Conservation (phyloP, 2,113 vertebrate genomes). For the Hemicordylus capensis region DNA sequence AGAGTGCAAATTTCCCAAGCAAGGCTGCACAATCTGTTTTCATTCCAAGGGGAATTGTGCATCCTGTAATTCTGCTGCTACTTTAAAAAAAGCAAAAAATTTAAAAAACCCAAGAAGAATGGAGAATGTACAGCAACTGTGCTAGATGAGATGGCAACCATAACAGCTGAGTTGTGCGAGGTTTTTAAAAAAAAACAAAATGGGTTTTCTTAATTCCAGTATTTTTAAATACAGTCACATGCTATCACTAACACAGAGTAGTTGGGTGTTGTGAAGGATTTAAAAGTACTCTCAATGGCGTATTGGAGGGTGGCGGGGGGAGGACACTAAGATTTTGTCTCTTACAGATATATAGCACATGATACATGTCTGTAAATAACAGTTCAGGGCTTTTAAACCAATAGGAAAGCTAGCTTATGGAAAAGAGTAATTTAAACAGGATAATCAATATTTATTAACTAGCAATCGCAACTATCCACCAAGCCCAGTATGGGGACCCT, state of each 20-base stretch:
- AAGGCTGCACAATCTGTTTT: not conserved
- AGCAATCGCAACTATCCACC: not conserved
- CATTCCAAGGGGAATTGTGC: not conserved
- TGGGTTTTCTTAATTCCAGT: not conserved
- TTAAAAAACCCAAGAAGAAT: not conserved
- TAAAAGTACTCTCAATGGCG: not conserved
- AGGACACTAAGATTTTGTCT: not conserved
- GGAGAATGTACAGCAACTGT: not conserved
- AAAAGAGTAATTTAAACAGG: slow-evolving; percentile 10
- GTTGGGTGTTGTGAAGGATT: not conserved
- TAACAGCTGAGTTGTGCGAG: not conserved
- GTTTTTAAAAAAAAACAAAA: not conserved
- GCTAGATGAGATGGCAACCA: not conserved
- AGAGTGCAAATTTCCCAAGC: not conserved
- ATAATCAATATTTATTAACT: slow-evolving; percentile 33
- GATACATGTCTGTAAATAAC: not conserved
- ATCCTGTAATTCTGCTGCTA: too few species aligned
- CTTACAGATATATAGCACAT: not conserved
- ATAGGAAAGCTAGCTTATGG: not conserved
- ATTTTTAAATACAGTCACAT: not conserved
- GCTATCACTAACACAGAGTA: fast-evolving
- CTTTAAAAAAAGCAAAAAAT: too few species aligned
- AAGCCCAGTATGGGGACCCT: not conserved
- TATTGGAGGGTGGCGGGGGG: not conserved
- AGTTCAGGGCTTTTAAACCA: not conserved